Evolutionary conservation across 2,113 vertebrate species (phyloP), one percentile per base, ranked within the genome.

Genomic region (Paratilapia polleni): DNA sequence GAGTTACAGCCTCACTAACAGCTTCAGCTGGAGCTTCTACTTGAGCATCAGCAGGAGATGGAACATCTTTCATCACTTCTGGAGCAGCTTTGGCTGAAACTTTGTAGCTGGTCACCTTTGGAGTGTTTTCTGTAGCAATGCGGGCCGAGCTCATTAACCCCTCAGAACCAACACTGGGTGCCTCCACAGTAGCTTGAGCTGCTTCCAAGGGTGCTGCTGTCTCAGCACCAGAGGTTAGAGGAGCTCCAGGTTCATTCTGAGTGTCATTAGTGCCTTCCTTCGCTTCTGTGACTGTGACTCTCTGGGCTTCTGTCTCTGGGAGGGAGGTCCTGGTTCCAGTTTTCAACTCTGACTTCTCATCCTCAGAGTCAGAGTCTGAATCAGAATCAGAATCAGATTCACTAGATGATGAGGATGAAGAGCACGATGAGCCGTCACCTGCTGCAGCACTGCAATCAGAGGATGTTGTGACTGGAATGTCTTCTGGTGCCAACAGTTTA

Each of bases 351-450:
- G 74, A 73, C 43, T 88, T 87, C 58, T 95, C 90, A 10, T 89
- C 91, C 3, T 95, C 94, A 49, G 92, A 89, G 38, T 95, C 92
- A 0, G 84, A 90, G 26, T 92, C 90, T 0, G 93, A 93, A 34
- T 95, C 94, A 0, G 93, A 93, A 34, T 95, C 94, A 0, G 93
- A 89, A 0, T 93, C 89, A 0, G 93, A 95, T 76, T 95, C 94
- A 6, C 93, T 90, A 74, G 93, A 94, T 0, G 93, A 94, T 8
- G 95, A 95, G 2, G 94, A 94, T n/a, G 95, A 95, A 3, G 92
- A 94, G 5, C 91, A 88, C 0, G 80, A 85, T 26, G 17, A 19
- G 4, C 80, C 63, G 6, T 90, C 82, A 26, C 57, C 78, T 59
- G 87, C 81, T 52, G 87, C 19, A 17, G 60, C 90, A 36, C 6